Conservation (phyloP, 2,888 invertebrate genomes). For the Steromphala cineraria region DNA sequence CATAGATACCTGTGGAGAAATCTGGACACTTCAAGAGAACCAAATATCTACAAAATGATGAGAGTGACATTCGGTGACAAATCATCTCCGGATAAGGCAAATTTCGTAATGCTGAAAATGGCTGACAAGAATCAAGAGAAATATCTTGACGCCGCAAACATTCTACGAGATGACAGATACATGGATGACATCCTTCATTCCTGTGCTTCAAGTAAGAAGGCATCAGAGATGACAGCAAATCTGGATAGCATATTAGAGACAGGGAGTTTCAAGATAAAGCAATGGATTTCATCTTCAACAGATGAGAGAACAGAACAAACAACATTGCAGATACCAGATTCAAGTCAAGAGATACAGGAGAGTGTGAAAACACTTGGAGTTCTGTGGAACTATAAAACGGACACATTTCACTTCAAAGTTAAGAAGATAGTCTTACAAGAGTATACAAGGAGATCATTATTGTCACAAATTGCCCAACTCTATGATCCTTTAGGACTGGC, state of each 20-base stretch:
- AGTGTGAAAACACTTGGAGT: no score
- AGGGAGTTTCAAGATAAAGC: conserved; percentile 24
- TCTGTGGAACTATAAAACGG: no score
- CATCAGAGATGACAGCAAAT: background rate
- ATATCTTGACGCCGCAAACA: conserved; percentile 20
- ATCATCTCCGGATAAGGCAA: background rate
- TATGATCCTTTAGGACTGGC: conserved; percentile 5
- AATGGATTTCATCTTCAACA: background rate
- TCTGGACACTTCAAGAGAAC: background rate
- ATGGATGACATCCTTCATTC: conserved; percentile 30
- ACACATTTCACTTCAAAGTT: no score
- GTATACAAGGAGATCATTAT: no score
- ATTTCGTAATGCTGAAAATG: conserved; percentile 20
- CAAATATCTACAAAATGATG: background rate
- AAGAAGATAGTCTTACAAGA: no score
- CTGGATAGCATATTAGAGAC: conserved; percentile 9
- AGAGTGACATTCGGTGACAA: background rate
- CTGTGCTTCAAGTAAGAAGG: background rate
- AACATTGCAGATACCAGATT: background rate
- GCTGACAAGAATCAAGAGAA: background rate
- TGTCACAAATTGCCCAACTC: no score
- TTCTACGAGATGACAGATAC: conserved; percentile 22
- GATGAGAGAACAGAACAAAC: background rate
- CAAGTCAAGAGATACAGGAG: no score
- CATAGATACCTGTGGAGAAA: background rate